Conservation (phyloP, 2,888 invertebrate species). For the Acholoe squamosa region DNA sequence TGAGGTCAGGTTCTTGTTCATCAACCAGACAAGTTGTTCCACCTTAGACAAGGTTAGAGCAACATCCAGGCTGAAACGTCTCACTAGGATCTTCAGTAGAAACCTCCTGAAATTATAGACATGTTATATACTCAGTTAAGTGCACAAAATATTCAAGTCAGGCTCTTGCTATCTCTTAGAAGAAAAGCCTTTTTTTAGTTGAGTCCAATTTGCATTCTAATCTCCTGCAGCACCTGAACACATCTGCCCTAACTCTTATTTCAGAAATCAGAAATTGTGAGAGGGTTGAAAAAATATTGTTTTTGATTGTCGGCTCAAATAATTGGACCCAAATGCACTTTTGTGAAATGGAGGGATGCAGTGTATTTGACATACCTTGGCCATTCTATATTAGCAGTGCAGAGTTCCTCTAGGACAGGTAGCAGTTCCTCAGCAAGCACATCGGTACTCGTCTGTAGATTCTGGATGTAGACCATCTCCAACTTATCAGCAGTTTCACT, state of each 20-base stretch:
- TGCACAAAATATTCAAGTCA: too few species aligned
- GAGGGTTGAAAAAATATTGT: too few species aligned
- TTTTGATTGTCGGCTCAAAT: too few species aligned
- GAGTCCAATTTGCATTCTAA: too few species aligned
- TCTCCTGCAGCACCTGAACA: too few species aligned
- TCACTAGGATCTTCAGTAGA: neutral
- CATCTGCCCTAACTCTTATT: too few species aligned
- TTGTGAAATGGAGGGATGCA: too few species aligned
- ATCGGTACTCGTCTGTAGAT: neutral
- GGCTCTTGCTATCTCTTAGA: too few species aligned
- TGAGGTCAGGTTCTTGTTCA: neutral
- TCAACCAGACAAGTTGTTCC: neutral
- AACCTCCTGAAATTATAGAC: neutral
- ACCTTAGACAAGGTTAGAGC: neutral
- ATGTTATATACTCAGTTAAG: too few species aligned
- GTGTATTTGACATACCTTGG: neutral
- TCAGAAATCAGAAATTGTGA: too few species aligned
- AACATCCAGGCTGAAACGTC: neutral
- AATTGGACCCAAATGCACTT: too few species aligned
- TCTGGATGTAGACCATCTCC: neutral
- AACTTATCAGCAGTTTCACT: constrained; percentile 70
- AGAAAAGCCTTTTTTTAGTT: too few species aligned
- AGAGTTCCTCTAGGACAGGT: neutral
- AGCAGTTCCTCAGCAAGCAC: neutral
- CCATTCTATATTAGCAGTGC: neutral